These are phyloP conservation scores for Sebastes matsubarae DNA, from an alignment of 2,797 vertebrate species.

Conservation along the genomic window DNA sequence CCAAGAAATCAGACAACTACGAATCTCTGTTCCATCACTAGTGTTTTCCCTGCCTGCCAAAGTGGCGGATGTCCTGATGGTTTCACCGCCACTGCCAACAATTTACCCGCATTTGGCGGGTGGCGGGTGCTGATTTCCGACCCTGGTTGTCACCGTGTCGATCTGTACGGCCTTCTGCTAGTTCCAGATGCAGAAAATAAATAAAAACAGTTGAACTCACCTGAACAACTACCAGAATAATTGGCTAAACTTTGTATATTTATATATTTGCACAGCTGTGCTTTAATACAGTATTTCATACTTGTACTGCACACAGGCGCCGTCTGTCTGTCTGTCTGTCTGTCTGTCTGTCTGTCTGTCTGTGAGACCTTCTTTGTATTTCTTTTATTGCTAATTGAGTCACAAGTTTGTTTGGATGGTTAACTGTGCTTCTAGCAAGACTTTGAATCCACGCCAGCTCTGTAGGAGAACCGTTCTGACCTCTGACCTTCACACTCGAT, in stretches of 20 bases:
- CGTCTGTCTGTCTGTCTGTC: too few relatives aligned
- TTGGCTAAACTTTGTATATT: not conserved
- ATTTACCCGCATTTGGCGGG: too few relatives aligned
- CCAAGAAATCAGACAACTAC: too few relatives aligned
- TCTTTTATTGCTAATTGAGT: not conserved
- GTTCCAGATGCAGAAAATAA: too few relatives aligned
- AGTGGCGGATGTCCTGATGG: too few relatives aligned
- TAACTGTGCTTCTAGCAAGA: not conserved
- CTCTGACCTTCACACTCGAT: not conserved
- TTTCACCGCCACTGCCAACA: too few relatives aligned
- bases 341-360: too few relatives aligned
- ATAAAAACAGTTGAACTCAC: too few relatives aligned
- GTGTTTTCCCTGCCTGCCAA: too few relatives aligned
- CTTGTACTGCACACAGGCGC: not conserved
- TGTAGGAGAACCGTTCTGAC: not conserved
- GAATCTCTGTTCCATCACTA: too few relatives aligned
- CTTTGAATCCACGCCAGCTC: not conserved
- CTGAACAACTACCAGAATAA: not conserved
- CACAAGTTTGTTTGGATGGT: not conserved
- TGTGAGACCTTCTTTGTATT: not conserved
- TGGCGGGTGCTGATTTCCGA: too few relatives aligned
- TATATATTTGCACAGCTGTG: not conserved
- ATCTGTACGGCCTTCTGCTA: too few relatives aligned
- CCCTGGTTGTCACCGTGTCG: rapidly evolving
- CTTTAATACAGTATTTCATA: not conserved